Evolutionary conservation across 2,888 invertebrate species (phyloP).

Genomic region (Aleiodes testaceus): DNA sequence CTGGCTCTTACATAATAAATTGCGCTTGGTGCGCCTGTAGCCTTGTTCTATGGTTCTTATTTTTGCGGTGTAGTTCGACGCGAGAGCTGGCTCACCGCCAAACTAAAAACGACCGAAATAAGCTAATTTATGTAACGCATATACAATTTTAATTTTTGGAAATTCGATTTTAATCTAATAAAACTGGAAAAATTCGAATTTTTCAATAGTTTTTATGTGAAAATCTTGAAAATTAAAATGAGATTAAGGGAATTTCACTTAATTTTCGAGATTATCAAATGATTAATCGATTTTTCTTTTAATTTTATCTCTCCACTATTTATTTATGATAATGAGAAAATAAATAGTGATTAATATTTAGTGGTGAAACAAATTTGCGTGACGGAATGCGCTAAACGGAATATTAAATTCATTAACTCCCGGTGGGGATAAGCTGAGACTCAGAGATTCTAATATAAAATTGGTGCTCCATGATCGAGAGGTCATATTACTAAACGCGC

Average conservation of each 20-base stretch:
- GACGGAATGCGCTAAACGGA: conserved; percentile 28
- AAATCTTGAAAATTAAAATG: no score
- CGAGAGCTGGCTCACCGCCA: conserved; percentile 65
- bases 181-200: background rate
- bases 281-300: no score
- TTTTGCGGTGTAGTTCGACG: conserved; percentile 65
- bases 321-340: background rate
- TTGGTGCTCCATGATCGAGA: conserved; percentile 68
- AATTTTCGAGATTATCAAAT: no score
- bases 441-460: conserved; percentile 69
- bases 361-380: background rate
- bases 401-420: conserved; percentile 34
- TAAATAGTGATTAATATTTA: conserved; percentile 14
- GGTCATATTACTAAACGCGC: conserved; percentile 64
- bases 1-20: conserved; percentile 67
- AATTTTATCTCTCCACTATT: no score
- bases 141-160: conserved; percentile 45
- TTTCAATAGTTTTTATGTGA: no score
- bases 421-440: conserved; percentile 42
- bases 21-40: conserved; percentile 52
- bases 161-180: conserved; percentile 40
- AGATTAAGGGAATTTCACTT: no score
- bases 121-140: conserved; percentile 68
- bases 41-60: conserved; percentile 61
- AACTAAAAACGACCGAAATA: conserved; percentile 68